Evolutionary conservation across 2,888 invertebrate genomes (phyloP).

Genomic region (Calameuta pallipes): DNA sequence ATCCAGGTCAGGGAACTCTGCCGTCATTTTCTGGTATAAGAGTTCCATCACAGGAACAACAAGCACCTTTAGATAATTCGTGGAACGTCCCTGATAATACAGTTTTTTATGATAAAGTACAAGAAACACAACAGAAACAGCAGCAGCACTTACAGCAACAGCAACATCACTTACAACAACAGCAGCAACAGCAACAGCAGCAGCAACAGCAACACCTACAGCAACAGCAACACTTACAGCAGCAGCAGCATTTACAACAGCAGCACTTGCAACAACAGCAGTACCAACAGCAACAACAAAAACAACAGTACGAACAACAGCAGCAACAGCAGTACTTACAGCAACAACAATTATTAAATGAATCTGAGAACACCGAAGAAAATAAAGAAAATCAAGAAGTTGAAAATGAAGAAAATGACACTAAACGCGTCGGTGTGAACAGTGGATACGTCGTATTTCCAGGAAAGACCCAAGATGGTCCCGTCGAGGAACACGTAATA

Average conservation of each 20-base stretch:
- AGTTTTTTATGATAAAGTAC: neutral
- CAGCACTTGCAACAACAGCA: neutral
- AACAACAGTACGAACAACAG: constrained; percentile 18
- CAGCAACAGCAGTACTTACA: constrained; percentile 24
- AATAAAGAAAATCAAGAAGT: too few relatives aligned
- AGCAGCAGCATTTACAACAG: neutral
- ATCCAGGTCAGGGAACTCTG: neutral
- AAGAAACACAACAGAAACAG: neutral
- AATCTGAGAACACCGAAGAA: too few relatives aligned
- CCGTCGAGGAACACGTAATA: constrained; percentile 55
- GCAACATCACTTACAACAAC: neutral
- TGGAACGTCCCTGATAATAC: neutral
- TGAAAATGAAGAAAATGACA: constrained; percentile 10
- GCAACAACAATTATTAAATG: too few relatives aligned
- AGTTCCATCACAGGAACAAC: neutral
- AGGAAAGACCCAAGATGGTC: constrained; percentile 28
- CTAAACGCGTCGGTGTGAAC: constrained; percentile 1
- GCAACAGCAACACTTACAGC: constrained; percentile 24
- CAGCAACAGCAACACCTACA: too few relatives aligned
- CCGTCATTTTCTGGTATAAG: neutral
- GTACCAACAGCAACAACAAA: constrained; percentile 22
- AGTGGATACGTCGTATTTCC: constrained; percentile 21
- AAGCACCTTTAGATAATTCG: neutral
- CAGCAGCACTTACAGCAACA: neutral
- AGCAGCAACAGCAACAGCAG: too few relatives aligned